Evolutionary conservation across 2,888 invertebrate species (phyloP), one percentile per base, ranked within the genome.

Genomic region (Dryomyza anilis): DNA sequence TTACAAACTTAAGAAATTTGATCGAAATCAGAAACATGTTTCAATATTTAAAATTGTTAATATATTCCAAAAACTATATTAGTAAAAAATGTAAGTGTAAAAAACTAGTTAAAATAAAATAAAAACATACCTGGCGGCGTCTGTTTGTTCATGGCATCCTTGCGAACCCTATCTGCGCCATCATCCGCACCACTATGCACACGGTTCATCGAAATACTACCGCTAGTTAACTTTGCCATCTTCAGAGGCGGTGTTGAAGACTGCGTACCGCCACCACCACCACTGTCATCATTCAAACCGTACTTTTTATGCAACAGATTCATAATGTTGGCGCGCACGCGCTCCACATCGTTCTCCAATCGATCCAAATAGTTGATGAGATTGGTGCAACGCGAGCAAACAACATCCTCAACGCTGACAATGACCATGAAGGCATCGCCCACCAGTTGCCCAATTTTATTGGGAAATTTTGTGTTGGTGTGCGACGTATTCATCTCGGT

Each of bases 341-440:
- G 78, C 56, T 82, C 83, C 59, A 84, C 78, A 72, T 85, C 85
- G 62, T 80, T 82, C 72, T 85, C 85, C 39, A 85, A 70, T 30
- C 84, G 84, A 73, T 85, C 85, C 68, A 83, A 79, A 67, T 84
- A 84, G 71, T 84, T 84, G 14, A 85, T 80, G 65, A 85, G 75
- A 63, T 83, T 82, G 50, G 81, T 78, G 70, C 85, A 85, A 33
- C 83, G 80, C 64, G 82, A 81, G 66, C 85, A 85, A 5, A 85
- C 79, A 25, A 81, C 81, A 74, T 85, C 85, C 57, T 84, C 83
- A 3, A 78, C 79, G 62, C 84, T 83, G 3, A 85, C 83, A 64
- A 85, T 82, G 3, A 85, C 85, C 73, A 85, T 77, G 71, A 84
- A 85, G 8, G 83, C 83, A 73, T 85, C 84, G 29, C 85, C 85